phyloP scores from a whole-genome alignment of 2,888 invertebrate genomes.

The Vanessa cardui region DNA sequence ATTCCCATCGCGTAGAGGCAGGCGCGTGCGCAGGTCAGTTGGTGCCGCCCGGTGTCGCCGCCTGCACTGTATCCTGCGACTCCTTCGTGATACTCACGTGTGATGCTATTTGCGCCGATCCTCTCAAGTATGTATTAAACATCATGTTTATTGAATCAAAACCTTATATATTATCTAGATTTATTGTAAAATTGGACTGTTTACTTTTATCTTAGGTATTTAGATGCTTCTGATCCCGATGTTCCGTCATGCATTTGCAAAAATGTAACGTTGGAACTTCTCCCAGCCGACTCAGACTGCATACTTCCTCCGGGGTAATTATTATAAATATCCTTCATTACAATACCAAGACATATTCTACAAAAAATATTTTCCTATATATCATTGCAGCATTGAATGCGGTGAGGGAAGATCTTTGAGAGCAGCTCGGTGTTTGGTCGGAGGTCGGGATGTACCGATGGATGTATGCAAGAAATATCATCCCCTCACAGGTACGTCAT shows the following conservation, averaged over 20 bases:
- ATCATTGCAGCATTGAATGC: conserved; percentile 62
- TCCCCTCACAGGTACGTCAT: conserved; percentile 64
- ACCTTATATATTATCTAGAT: too few species aligned
- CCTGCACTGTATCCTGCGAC: conserved; percentile 65
- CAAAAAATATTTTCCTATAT: not conserved
- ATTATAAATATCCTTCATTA: not conserved
- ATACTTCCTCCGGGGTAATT: conserved; percentile 70
- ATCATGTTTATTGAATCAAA: too few species aligned
- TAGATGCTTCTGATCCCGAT: conserved; percentile 71
- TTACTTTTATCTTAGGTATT: conserved; percentile 53
- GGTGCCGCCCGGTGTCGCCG: conserved; percentile 65
- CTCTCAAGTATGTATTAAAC: conserved; percentile 56
- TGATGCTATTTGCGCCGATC: conserved; percentile 63
- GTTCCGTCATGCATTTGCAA: conserved; percentile 70
- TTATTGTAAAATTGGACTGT: not conserved
- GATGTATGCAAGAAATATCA: conserved; percentile 76
- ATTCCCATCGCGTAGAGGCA: conserved; percentile 69
- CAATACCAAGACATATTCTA: not conserved
- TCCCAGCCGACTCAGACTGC: conserved; percentile 74
- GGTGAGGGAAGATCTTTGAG: conserved; percentile 70
- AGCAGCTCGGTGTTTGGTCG: conserved; percentile 71
- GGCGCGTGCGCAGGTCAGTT: conserved; percentile 71
- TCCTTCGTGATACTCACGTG: conserved; percentile 54
- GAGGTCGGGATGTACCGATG: conserved; percentile 70
- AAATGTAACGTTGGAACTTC: conserved; percentile 66